These are phyloP conservation scores for Drosophila gunungcola DNA, from an alignment of 1,140 invertebrate species.

Conservation along the genomic window DNA sequence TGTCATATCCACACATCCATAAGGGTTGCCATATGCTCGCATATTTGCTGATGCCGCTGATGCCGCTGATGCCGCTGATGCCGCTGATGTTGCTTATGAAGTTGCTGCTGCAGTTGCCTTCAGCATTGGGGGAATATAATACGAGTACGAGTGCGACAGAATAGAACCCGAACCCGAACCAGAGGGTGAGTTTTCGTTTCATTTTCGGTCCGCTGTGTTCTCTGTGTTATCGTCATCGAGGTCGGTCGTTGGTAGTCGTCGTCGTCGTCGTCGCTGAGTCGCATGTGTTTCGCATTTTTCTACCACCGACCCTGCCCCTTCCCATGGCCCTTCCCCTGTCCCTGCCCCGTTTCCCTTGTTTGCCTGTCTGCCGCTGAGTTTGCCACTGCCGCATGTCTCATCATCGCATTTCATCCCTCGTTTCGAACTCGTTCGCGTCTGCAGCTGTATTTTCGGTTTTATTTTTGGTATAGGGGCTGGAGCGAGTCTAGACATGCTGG, in stretches of 20 bases:
- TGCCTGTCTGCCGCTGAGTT: slow-evolving; percentile 34
- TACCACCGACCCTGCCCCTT: slow-evolving; percentile 46
- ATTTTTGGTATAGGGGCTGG: slow-evolving; percentile 67
- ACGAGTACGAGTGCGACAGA: slow-evolving; percentile 5
- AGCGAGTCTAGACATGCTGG: slow-evolving; percentile 49
- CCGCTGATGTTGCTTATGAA: slow-evolving; percentile 4
- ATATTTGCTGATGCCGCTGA: slow-evolving; percentile 50
- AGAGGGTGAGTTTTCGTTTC: slow-evolving; percentile 71
- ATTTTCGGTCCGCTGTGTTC: slow-evolving; percentile 44
- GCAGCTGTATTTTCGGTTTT: slow-evolving; percentile 64
- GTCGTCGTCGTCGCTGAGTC: slow-evolving; percentile 51
- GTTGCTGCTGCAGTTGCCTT: slow-evolving; percentile 27
- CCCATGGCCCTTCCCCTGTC: slow-evolving; percentile 14
- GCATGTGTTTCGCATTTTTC: slow-evolving; percentile 82
- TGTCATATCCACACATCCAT: slow-evolving; percentile 47
- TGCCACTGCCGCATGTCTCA: slow-evolving; percentile 37
- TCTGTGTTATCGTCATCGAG: slow-evolving; percentile 70
- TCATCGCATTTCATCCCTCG: slow-evolving; percentile 71
- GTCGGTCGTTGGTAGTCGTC: slow-evolving; percentile 41
- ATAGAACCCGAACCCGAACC: slow-evolving; percentile 6
- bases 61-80: too few species aligned
- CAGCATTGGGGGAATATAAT: slow-evolving; percentile 58
- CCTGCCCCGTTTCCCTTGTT: slow-evolving; percentile 22
- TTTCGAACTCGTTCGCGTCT: slow-evolving; percentile 48
- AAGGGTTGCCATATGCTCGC: slow-evolving; percentile 80